Evolutionary conservation across 2,113 vertebrate genomes (phyloP).

Genomic region (Cyprinodon brontotheroides): DNA sequence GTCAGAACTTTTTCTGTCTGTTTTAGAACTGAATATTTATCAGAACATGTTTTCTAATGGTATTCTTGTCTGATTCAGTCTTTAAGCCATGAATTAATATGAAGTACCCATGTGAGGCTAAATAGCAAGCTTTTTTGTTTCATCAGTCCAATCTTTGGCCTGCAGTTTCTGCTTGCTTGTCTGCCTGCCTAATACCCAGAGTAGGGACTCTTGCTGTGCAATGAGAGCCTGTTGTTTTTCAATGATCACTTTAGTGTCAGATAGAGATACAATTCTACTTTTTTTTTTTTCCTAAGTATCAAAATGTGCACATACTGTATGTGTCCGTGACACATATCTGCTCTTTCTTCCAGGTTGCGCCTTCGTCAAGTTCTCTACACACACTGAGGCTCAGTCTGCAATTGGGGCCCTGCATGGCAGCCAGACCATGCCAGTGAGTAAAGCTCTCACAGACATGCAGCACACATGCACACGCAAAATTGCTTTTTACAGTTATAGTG

Average conservation of each 20-base stretch:
- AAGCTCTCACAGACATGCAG: conserved; percentile 14
- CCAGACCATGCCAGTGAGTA: conserved; percentile 99
- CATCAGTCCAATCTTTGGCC: conserved; percentile 76
- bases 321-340: conserved; percentile 27
- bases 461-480: not conserved
- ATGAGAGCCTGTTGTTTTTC: conserved; percentile 51
- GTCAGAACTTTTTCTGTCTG: not conserved
- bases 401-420: conserved; percentile 97
- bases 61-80: conserved; percentile 40
- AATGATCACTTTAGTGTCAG: conserved; percentile 56
- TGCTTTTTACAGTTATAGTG: not conserved
- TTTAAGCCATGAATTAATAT: conserved; percentile 71
- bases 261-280: conserved; percentile 57
- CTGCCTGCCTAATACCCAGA: conserved; percentile 65
- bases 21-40: conserved; percentile 26
- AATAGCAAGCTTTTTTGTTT: conserved; percentile 80
- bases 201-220: conserved; percentile 68
- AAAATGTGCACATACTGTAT: conserved; percentile 10
- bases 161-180: conserved; percentile 71
- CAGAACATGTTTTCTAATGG: conserved; percentile 16
- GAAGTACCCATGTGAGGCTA: conserved; percentile 74
- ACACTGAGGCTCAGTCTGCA: conserved; percentile 96
- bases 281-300: conserved; percentile 47
- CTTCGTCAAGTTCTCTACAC: conserved; percentile 98
- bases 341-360: conserved; percentile 89